Conservation (phyloP, 2,888 invertebrate species). For the Trachelus iudaicus region DNA sequence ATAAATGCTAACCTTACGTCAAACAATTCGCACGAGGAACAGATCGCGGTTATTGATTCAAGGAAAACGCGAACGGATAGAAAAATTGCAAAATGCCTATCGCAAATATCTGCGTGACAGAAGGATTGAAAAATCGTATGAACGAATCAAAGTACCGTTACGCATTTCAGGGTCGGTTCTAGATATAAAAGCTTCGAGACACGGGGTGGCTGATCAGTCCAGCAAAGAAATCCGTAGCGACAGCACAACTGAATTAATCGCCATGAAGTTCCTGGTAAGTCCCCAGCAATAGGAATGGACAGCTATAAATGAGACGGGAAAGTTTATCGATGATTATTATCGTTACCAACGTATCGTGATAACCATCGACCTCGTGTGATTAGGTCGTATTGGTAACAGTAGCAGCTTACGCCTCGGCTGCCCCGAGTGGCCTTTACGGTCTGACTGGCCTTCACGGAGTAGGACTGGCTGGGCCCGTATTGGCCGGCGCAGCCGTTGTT, state of each 20-base stretch:
- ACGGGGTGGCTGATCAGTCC: slow-evolving; percentile 26
- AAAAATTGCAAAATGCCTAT: slow-evolving; percentile 21
- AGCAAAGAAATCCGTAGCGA: slow-evolving; percentile 3
- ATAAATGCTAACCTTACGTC: background rate
- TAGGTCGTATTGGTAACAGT: slow-evolving; percentile 20
- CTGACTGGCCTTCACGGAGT: slow-evolving; percentile 17
- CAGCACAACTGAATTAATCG: background rate
- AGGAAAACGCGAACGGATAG: slow-evolving; percentile 22
- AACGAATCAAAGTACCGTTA: no score
- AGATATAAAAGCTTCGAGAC: slow-evolving; percentile 37
- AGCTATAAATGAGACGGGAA: no score
- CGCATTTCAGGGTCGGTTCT: slow-evolving; percentile 30
- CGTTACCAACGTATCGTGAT: no score
- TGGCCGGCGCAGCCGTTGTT: slow-evolving; percentile 26
- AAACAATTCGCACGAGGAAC: slow-evolving; percentile 21
- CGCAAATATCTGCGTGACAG: slow-evolving; percentile 6
- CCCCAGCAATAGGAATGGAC: no score
- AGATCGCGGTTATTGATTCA: slow-evolving; percentile 17
- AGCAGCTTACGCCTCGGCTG: slow-evolving; percentile 32
- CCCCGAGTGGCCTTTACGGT: slow-evolving; percentile 33
- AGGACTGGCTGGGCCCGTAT: slow-evolving; percentile 21
- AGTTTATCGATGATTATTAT: no score
- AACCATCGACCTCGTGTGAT: no score
- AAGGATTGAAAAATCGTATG: background rate
- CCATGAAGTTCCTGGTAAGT: slow-evolving; percentile 29